Evolutionary conservation across 2,888 invertebrate species (phyloP).

Genomic region (Glaucopsyche alexis): DNA sequence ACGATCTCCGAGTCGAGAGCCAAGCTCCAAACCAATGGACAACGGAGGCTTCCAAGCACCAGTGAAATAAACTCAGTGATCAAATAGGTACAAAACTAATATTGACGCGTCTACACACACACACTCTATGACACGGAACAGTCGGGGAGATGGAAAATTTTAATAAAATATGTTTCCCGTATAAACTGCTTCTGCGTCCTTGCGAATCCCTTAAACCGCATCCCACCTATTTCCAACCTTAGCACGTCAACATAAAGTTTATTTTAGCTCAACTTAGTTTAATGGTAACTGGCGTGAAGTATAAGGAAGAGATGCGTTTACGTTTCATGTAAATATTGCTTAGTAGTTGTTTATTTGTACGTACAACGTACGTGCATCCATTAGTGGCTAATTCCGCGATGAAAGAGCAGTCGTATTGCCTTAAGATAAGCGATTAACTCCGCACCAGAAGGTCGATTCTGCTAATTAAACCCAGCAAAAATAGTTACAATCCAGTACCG

Average conservation of each 20-base stretch:
- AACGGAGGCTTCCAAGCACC: too few relatives aligned
- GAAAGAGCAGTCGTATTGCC: not conserved
- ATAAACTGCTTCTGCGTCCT: conserved; percentile 59
- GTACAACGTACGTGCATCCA: not conserved
- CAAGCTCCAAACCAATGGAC: too few relatives aligned
- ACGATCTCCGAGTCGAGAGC: too few relatives aligned
- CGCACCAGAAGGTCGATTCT: too few relatives aligned
- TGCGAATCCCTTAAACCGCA: conserved; percentile 57
- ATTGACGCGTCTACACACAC: conserved; percentile 20
- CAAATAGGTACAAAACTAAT: conserved; percentile 13
- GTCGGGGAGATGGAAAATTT: conserved; percentile 65
- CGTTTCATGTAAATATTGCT: conserved; percentile 45
- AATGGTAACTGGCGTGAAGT: conserved; percentile 42
- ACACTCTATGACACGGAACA: conserved; percentile 51
- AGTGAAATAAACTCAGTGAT: not conserved
- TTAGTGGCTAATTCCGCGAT: conserved; percentile 2
- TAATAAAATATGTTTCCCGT: conserved; percentile 69
- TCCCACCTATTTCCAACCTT: conserved; percentile 39
- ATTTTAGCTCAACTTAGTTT: conserved; percentile 35
- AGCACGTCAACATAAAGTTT: conserved; percentile 36
- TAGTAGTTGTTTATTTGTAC: conserved; percentile 49
- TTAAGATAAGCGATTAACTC: not conserved
- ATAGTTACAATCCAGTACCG: too few relatives aligned
- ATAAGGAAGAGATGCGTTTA: conserved; percentile 64
- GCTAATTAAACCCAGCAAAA: too few relatives aligned